Evolutionary conservation across 2,888 invertebrate genomes (phyloP).

Genomic region (Dione juno): DNA sequence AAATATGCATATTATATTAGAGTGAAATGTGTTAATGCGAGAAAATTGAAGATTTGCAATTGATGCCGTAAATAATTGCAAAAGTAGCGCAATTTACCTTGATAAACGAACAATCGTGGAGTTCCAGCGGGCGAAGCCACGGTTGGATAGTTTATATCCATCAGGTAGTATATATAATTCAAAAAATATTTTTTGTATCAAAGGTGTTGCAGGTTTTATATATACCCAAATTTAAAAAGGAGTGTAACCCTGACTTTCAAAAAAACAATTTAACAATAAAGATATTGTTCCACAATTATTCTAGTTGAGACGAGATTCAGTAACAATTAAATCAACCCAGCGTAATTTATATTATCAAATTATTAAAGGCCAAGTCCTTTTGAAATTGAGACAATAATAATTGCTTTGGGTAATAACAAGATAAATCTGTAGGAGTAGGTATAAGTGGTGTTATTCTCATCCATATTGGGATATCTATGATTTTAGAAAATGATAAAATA

Average conservation of each 20-base stretch:
- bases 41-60: no score
- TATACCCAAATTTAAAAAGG: neutral
- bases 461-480: neutral
- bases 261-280: constrained; percentile 6
- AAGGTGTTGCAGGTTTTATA: neutral
- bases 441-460: neutral
- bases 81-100: no score
- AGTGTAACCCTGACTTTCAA: neutral
- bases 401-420: constrained; percentile 9
- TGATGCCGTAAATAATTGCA: no score
- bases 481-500: neutral
- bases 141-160: no score
- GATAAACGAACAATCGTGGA: no score
- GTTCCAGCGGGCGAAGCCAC: no score
- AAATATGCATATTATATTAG: no score
- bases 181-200: neutral
- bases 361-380: constrained; percentile 23
- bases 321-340: constrained; percentile 19
- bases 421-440: neutral
- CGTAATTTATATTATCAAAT: constrained; percentile 22
- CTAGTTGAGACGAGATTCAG: constrained; percentile 17
- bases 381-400: constrained; percentile 18
- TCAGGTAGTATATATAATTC: no score
- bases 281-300: constrained; percentile 20
- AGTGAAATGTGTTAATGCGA: no score